A percentile compares a stretch with the other conserved stretches of the same genome.
Conservation (phyloP, 1,140 invertebrate species). For the Bombus terrestris region DNA sequence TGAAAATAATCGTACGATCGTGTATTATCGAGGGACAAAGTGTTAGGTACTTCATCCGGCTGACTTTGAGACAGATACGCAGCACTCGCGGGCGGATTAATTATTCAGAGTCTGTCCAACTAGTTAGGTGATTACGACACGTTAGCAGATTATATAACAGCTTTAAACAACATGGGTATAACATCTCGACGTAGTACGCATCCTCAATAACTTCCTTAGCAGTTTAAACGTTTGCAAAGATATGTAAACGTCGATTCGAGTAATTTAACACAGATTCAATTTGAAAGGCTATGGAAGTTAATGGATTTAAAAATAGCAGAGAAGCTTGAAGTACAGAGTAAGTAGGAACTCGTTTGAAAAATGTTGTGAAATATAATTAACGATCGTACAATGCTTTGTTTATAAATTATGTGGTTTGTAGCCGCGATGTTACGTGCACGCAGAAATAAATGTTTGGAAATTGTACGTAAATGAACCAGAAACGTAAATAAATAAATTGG, state of each 20-base stretch:
- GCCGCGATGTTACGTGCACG: too few relatives aligned
- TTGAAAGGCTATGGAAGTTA: too few relatives aligned
- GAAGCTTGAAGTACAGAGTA: too few relatives aligned
- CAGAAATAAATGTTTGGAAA: too few relatives aligned
- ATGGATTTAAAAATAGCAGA: too few relatives aligned
- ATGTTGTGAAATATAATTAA: too few relatives aligned
- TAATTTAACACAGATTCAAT: background rate
- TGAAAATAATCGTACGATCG: too few relatives aligned
- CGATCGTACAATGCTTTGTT: too few relatives aligned
- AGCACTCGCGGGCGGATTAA: conserved; percentile 30
- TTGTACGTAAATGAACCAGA: too few relatives aligned
- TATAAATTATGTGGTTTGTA: too few relatives aligned
- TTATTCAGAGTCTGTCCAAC: conserved; percentile 35
- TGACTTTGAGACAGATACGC: conserved; percentile 20
- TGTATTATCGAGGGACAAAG: background rate
- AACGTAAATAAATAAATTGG: too few relatives aligned
- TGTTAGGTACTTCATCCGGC: background rate
- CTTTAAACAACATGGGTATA: conserved; percentile 21
- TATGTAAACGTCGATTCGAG: background rate
- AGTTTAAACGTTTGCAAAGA: background rate
- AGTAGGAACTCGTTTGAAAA: too few relatives aligned
- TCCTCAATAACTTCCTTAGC: background rate
- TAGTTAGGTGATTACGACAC: conserved; percentile 24
- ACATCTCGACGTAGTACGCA: background rate
- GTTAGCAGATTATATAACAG: background rate